Evolutionary conservation across 2,113 vertebrate genomes (phyloP).

Genomic region (Casuarius casuarius): DNA sequence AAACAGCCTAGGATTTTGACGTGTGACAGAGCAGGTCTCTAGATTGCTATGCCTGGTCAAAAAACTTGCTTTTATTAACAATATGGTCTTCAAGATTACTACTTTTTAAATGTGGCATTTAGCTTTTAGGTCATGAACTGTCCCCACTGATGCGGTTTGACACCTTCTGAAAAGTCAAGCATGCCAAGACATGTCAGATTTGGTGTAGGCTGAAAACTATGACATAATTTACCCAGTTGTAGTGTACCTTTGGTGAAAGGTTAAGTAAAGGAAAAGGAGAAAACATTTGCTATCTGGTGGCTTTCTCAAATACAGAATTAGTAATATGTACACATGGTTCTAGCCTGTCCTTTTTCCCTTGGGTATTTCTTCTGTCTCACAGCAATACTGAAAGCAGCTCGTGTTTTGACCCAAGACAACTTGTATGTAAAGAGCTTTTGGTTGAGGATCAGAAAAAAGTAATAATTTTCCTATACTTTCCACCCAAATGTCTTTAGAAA

Average conservation of each 20-base stretch:
- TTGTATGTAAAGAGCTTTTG: not conserved
- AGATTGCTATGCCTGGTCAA: not conserved
- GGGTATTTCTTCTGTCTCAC: not conserved
- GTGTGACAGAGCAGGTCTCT: not conserved
- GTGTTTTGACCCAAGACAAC: not conserved
- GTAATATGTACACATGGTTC: not conserved
- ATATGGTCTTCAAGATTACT: not conserved
- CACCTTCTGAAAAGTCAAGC: not conserved
- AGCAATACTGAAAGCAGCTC: not conserved
- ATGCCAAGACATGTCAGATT: not conserved
- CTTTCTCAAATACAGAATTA: slow-evolving; percentile 7
- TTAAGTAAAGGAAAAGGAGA: not conserved
- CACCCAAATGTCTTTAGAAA: not conserved
- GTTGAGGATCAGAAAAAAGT: not conserved
- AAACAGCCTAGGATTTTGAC: not conserved
- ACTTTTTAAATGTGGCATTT: not conserved
- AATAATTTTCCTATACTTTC: not conserved
- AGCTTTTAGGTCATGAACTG: not conserved
- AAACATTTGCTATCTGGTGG: not conserved
- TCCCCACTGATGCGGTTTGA: not conserved
- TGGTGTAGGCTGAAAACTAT: slow-evolving; percentile 10
- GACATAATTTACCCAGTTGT: not conserved
- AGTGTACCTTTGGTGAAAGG: not conserved
- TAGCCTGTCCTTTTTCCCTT: not conserved
- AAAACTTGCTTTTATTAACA: not conserved